phyloP scores from a whole-genome alignment of 1,140 invertebrate genomes.

The Oryctes rhinoceros region DNA sequence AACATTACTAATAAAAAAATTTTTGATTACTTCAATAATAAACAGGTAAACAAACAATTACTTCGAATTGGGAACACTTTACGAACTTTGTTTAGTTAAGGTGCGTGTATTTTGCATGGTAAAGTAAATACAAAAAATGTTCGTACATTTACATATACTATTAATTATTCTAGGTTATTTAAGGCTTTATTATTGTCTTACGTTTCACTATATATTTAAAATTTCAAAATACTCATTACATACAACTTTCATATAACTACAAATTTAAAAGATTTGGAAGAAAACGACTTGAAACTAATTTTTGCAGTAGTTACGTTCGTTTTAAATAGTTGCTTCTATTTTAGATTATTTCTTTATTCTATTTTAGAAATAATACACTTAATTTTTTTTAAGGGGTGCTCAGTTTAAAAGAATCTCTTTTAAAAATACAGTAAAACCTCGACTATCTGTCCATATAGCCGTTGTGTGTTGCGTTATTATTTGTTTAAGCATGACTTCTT shows the following conservation, averaged over 20 bases:
- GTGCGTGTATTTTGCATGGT: neutral
- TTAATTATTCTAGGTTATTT: conserved; percentile 1
- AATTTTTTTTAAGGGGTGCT: too few relatives aligned
- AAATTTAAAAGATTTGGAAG: neutral
- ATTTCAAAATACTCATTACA: neutral
- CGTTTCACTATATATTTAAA: conserved; percentile 29
- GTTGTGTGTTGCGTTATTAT: too few relatives aligned
- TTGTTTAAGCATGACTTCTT: too few relatives aligned
- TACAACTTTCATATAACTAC: neutral
- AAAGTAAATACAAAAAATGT: conserved; percentile 10
- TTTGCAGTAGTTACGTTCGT: too few relatives aligned
- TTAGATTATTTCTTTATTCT: too few relatives aligned
- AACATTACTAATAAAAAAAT: neutral
- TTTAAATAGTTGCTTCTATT: too few relatives aligned
- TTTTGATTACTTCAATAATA: neutral
- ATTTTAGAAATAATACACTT: too few relatives aligned
- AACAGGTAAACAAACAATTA: neutral
- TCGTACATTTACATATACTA: neutral
- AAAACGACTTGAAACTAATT: neutral
- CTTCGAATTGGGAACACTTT: neutral
- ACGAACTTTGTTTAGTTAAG: neutral
- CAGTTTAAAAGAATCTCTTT: too few relatives aligned
- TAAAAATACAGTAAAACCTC: too few relatives aligned
- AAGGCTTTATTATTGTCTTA: conserved; percentile 33
- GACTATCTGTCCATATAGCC: too few relatives aligned